Evolutionary conservation across 2,113 vertebrate genomes (phyloP), one percentile per base, ranked within the genome.

Genomic region (Catagonus wagneri): DNA sequence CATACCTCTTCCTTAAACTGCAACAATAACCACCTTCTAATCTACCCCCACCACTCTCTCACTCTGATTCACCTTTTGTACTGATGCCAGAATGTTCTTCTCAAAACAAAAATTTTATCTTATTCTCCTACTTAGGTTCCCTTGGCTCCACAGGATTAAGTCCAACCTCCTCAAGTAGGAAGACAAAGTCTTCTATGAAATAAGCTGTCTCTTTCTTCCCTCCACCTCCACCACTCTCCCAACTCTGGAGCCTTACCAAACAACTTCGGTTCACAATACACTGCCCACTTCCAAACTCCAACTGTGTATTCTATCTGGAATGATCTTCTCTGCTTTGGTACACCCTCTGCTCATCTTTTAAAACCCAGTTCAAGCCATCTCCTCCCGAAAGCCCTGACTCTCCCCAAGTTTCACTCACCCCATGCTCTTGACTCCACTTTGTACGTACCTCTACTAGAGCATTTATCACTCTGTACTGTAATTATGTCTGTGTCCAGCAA

Each of bases 361-460:
- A 93, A 92, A 84, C 54, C 54, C 58, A 85, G 32, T 91, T 89
- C 74, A 89, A 61, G 44, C 63, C 76, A 93, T 50, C 23, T 83
- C 34, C 79, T 95, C 23, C 50, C 84, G 79, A 80, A 93, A 89
- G 81, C 76, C 86, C 89, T 34, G 69, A 58, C 50, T 81, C 56
- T 56, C 76, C 93, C 89, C 87, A 75, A 44, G 78, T 75, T 89
- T 95, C 85, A 83, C 74, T 96, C 65, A 75, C 76, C 89, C 79
- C 76, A 63, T 13, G 68, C 58, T 92, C 95, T n/a, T 97, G 94
- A 86, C 96, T 96, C 91, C 93, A 63, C 93, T 96, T 91, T 83
- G 96, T 96, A 97, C 86, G 89, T 93, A 96, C 93, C 96, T 97
- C 94, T 83, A 90, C 97, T 95, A 97, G 75, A 83, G 92, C 58